Base-by-base conservation (phyloP, 92 coral and sea anemone species). In the Pocillopora grandis region DNA sequence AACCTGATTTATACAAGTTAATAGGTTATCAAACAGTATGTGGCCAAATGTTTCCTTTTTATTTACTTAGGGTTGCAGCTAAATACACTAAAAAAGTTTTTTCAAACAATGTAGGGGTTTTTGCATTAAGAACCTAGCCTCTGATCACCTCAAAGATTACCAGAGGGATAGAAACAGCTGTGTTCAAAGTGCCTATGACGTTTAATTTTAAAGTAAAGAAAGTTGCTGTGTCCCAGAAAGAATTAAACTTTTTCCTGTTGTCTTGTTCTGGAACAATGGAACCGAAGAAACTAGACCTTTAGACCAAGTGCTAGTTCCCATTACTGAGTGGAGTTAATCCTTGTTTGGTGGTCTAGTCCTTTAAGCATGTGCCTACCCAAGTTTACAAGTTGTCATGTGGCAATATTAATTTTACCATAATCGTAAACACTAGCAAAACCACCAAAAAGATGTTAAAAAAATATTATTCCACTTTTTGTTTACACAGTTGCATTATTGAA, bases 111-210 rank as follows among this genome's bases (percentile, higher is more conserved):
- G 71, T 63, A 78, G 14, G 58, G 66, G 12, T 76, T n/a, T 76
- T 67, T 76, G 20, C 42, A 31, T 76, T 58, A 76, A 76, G 66
- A 58, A 20, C 19, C 78, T 59, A 76, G 59, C 81, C 58, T 23
- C 58, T 76, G 79, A 76, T 76, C 79, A 76, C 49, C 79, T 76
- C 66, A 76, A 76, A 23, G 56, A 76, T 76, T 76, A 76, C 14
- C 81, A 77, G 71, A 77, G 71, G 62, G 71, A 77, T 58, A 77
- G 36, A 77, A 77, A 37, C 71, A 62, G 81, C 42, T 77, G 72
- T 77, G 81, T 77, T 77, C 81, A 77, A 77, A 77, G 81, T 77
- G 71, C 42, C 71, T 71, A 62, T 17, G 59, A 77, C 71, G 81
- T 77, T 77, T 77, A 77, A 27, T 61, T 76, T 7, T 15, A 61